Base-by-base conservation (phyloP, 2,113 vertebrate genomes). In the Dendrocopos noguchii region DNA sequence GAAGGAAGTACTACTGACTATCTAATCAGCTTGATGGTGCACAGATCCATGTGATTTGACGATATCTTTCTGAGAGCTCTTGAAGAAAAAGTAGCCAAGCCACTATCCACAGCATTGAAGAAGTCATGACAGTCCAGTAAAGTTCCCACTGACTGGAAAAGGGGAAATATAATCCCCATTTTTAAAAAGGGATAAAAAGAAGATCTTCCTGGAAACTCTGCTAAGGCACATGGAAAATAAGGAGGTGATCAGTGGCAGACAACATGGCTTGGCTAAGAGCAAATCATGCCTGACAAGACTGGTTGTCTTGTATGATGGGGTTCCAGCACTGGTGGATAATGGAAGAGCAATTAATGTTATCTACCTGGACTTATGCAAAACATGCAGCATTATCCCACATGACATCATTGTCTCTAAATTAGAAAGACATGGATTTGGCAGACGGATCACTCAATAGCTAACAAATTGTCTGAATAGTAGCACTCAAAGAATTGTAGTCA, bases 401-500 rank as follows among this genome's bases (percentile, higher is more conserved):
- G 46, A 47, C 7, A 47, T 47, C 46, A 19, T 47, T 19, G 19
- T 47, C 19, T 47, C 46, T 47, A 19, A 17, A 47, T 47, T 47
- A 16, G 46, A 47, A 18, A 47, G 46, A 47, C 46, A 17, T 18
- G 46, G 46, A 17, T 19, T 47, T 47, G 46, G 46, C 46, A 47
- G 46, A 47, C 20, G 46, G 16, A 47, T 17, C 46, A 47, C 46
- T 47, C 46, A 19, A 20, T 11, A 33, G 19, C 9, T 68, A 34
- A 68, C 15, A 15, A 73, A 22, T 18, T 68, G 6, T 4, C 19
- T 60, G 10, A 10, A 11, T 15, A 6, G 19, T 4, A 1, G 0
- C 17, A 44, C 10, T 34, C 28, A 64, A 42, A 61, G 44, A 9
- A 8, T 22, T 42, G 25, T 0, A 0, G 42, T 53, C 55, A 42